A percentile compares a stretch with the other conserved stretches of the same genome.
Conservation (phyloP, 64 coral and sea anemone genomes). For the Dendrophyllia cribrosa region DNA sequence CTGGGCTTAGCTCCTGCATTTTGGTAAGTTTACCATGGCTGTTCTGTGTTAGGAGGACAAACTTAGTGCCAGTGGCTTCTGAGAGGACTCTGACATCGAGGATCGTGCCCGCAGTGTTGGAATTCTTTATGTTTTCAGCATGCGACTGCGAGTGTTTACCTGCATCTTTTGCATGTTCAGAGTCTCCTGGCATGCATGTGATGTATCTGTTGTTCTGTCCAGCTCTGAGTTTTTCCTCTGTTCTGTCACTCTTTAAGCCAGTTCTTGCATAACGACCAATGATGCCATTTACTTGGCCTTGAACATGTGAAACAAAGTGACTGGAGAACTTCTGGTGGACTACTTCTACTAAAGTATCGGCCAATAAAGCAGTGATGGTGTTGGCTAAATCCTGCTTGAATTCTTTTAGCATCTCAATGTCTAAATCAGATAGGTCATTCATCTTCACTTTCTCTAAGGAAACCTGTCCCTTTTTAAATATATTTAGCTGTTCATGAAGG, state of each 20-base stretch:
- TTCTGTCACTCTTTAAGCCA: background rate
- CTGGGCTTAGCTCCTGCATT: constrained; percentile 22
- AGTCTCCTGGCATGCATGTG: background rate
- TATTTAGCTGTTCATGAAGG: background rate
- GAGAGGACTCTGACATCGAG: constrained; percentile 10
- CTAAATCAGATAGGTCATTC: background rate
- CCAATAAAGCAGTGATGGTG: background rate
- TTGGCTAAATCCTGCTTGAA: background rate
- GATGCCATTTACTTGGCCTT: background rate
- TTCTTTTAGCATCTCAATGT: background rate
- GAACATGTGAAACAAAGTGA: background rate
- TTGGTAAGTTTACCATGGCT: background rate
- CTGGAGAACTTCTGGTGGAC: background rate
- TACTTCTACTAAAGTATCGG: background rate
- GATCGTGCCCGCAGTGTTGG: background rate
- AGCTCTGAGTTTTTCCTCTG: constrained; percentile 7
- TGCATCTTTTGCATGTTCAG: background rate
- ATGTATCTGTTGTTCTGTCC: constrained; percentile 24
- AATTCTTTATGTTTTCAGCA: background rate
- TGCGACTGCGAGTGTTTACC: background rate
- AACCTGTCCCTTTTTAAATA: background rate
- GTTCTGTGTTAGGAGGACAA: background rate
- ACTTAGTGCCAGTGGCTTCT: constrained; percentile 6
- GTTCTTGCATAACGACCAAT: background rate
- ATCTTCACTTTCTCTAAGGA: background rate